Evolutionary conservation across 2,113 vertebrate species (phyloP), one percentile per base, ranked within the genome.

Genomic region (Boleophthalmus pectinirostris): DNA sequence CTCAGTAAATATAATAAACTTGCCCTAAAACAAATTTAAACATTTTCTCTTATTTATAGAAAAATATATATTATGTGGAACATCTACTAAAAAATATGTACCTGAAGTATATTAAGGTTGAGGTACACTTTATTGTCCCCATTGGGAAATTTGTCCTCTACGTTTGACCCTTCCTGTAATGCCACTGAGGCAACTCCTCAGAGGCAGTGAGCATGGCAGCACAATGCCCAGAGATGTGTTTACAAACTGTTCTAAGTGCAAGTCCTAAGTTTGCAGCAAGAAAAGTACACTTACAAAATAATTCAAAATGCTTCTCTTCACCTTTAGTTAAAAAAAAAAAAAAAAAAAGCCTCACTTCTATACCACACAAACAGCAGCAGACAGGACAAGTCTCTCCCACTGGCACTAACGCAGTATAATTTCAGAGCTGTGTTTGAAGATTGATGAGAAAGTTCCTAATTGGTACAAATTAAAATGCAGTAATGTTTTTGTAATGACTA

Each of bases 401-500:
- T 64, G 61, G 61, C 61, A n/a, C 43, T 8, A 10, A 43, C 38
- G 10, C 38, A 43, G 38, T 21, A 45, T 66, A 20, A 46, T 66
- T 66, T 46, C 64, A 21, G 35, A 66, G 43, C 21, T 13, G 14
- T 1, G 46, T 47, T 66, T 21, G 8, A n/a, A 15, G 45, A 66
- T 66, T 66, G 46, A 66, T 66, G 65, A 24, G 38, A 38, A 64
- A n/a, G n/a, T 47, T 66, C 21, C 21, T 66, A 46, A 46, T 66
- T 47, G 21, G 43, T 24, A 13, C 21, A 16, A 66, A 66, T 66
- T 24, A 24, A 47, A 47, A 46, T 66, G 33, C 18, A 64, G 18
- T 45, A 66, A 66, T 46, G 51, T 43, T 72, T 70, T 64, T 78
- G 4, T 16, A 16, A 56, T 47, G 70, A n/a, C 47, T 63, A 47